Base-by-base conservation (phyloP, 2,888 invertebrate species). In the Tetropium fuscum region DNA sequence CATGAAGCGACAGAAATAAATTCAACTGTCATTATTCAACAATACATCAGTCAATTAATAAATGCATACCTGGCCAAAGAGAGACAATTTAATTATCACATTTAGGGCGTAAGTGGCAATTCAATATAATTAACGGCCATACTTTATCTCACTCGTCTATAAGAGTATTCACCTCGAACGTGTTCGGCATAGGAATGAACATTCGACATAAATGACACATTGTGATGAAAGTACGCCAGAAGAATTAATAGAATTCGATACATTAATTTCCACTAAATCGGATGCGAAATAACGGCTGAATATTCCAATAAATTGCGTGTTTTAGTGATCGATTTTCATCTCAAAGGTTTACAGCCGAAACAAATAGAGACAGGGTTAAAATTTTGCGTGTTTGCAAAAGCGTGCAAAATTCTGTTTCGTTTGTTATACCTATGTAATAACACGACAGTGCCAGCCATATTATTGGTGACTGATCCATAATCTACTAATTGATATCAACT, bases 61-160 rank as follows among this genome's bases (percentile, higher is more conserved):
- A 27, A 27, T 38, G 19, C 18, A 25, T 16, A 38, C 10, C 18
- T 15, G 16, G 25, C 11, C 25, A 40, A 51, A 67, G 60, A 58
- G 63, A 64, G 61, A 66, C 65, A 68, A 66, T 68, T 68, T 62
- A 66, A 66, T 68, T 64, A 66, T 60, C 66, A 55, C 66, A 68
- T 66, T 66, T 66, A 66, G 55, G 48, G 44, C 57, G 49, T 63
- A 55, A 64, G 63, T 59, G 64, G 62, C 58, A 66, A 68, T 66
- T 66, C 66, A 38, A 60, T 60, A 64, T 60, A 68, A 68, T 66
- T 66, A 68, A 66, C 66, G 66, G 41, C 60, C 61, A 64, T 63
- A 62, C 63, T 64, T 64, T 57, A 54, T 66, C 64, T 64, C 63
- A 63, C 61, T 62, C 61, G 44, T 36, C 22, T 53, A 36, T 40